Evolutionary conservation across 2,888 invertebrate genomes (phyloP), one percentile per base, ranked within the genome.

Genomic region (Ganaspis brasiliensis): DNA sequence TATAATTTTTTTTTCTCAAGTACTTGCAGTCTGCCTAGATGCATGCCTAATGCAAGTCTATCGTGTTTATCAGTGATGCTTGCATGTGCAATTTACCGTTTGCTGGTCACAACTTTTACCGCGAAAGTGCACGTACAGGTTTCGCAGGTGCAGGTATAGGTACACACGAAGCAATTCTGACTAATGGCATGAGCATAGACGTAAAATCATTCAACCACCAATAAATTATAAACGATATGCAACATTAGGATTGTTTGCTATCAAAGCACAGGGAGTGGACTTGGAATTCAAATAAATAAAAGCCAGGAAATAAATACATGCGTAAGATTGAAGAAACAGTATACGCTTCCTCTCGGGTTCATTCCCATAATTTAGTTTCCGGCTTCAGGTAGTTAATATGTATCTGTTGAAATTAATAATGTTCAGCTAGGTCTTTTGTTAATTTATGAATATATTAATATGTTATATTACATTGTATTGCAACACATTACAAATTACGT

Each of bases 1-100:
- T 45, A 19, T 14, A 1, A 12, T 0, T 40, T 19, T 14, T 35
- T 61, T 16, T 61, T 10, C n/a, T 37, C n/a, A 61, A 1, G 10
- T 19, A 31, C n/a, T 61, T 40, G 12, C 14, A 14, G 21, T 63
- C 63, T 63, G 19, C 14, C 63, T 63, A 63, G 63, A 67, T 45
- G 45, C n/a, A 45, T 45, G 40, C 9, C 24, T 67, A 67, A 45
- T 45, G 67, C 24, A 61, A 67, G 45, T 9, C 45, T 45, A 45
- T 67, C 45, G n/a, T 67, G 67, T 67, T 67, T 45, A 45, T 67
- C 45, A 67, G 24, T 21, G 45, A 45, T 24, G 21, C 45, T 67
- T 37, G n/a, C 12, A 67, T 45, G 40, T 67, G 67, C 40, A 67
- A 40, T 67, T 67, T 67, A 67, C 67, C 67, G 67, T 67, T 67